Base-by-base conservation (phyloP, 2,113 vertebrate species). In the Larimichthys crocea region DNA sequence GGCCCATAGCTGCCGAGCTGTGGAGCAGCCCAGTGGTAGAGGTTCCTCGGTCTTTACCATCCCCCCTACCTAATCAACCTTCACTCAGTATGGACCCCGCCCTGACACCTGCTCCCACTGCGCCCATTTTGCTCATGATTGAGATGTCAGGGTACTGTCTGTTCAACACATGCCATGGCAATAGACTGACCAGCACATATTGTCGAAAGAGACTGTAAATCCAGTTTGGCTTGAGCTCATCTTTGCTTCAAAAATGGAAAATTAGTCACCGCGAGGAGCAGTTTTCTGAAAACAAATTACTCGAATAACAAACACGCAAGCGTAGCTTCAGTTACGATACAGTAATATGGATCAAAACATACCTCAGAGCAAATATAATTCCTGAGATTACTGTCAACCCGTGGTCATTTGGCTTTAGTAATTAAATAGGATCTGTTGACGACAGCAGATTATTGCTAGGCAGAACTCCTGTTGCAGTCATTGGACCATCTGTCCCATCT, bases 31-130 rank as follows among this genome's bases (percentile, higher is more conserved):
- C 73, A 56, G 52, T 62, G 50, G 49, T 66, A 44, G 62, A 40
- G 57, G 31, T 48, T 82, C 50, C 53, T 79, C 7, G 1, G 29
- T 20, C 55, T 50, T 74, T 48, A 64, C 80, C 83, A 79, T 53
- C 81, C 76, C 72, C 72, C 50, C 67, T 12, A 16, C 64, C 42
- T 86, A 77, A 77, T 84, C 83, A 76, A 16, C 53, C 55, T 12
- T 53, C 69, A 69, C 74, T 40, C 80, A 70, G 79, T 22, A 10
- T 56, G 76, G 82, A 79, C 76, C 83, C 85, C 83, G 56, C 91
- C 90, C 88, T 83, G 85, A 88, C 93, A 90, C 81, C 91, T 92
- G 89, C 90, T 90, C 89, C 87, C 80, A 66, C 79, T 74, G 84
- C 10, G 76, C 78, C 85, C 46, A 80, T 92, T 89, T 79, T 60